Evolutionary conservation across 1,140 invertebrate species (phyloP).

Genomic region (Cylas formicarius): DNA sequence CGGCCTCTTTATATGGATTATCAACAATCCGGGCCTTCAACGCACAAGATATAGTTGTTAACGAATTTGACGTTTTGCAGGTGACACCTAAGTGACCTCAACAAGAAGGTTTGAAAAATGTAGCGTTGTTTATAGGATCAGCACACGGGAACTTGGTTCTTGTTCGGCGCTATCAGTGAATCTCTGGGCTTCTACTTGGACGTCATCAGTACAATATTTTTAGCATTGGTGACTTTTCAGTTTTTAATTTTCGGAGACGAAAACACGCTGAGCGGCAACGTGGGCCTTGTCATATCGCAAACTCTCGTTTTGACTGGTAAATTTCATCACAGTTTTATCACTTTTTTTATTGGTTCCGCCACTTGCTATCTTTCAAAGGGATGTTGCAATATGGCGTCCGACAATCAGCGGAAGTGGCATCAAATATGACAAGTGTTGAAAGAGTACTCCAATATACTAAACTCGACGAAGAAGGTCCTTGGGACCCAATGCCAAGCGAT

Average conservation of each 20-base stretch:
- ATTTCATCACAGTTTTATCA: too few species aligned
- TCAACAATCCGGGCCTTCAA: conserved; percentile 65
- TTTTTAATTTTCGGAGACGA: conserved; percentile 46
- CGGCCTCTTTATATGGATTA: conserved; percentile 63
- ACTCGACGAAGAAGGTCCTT: conserved; percentile 54
- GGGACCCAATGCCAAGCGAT: conserved; percentile 35
- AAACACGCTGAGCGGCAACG: conserved; percentile 48
- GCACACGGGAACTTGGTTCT: conserved; percentile 66
- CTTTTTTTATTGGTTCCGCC: too few species aligned
- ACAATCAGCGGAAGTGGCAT: conserved; percentile 66
- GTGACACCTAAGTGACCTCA: conserved; percentile 25
- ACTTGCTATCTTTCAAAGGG: too few species aligned
- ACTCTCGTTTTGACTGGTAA: conserved; percentile 59
- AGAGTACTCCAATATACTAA: conserved; percentile 70
- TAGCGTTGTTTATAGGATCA: conserved; percentile 44
- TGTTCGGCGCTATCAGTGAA: conserved; percentile 69
- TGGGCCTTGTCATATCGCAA: conserved; percentile 80
- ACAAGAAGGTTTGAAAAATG: too few species aligned
- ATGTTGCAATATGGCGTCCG: conserved; percentile 78
- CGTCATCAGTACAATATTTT: conserved; percentile 60
- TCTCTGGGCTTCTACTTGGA: conserved; percentile 77
- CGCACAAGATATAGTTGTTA: conserved; percentile 54
- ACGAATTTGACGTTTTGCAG: conserved; percentile 59
- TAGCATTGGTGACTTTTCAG: conserved; percentile 58
- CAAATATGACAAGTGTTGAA: conserved; percentile 71